phyloP scores from a whole-genome alignment of 1,140 invertebrate genomes.

The Panagrolaimus sp. region DNA sequence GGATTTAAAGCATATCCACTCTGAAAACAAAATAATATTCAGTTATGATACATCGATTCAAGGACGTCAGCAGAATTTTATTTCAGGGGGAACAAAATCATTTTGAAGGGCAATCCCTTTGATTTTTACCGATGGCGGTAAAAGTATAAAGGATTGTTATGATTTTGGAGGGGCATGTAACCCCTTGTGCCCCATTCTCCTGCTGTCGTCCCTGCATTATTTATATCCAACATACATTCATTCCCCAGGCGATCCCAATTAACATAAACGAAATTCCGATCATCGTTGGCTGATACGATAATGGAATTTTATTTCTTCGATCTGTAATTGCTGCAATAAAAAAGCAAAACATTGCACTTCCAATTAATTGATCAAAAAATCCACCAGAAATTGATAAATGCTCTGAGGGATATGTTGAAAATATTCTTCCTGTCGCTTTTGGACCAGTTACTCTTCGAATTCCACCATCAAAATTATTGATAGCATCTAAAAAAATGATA shows the following conservation, averaged over 20 bases:
- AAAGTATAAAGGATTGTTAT: too few species aligned
- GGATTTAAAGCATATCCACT: conserved; percentile 65
- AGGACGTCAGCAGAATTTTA: too few species aligned
- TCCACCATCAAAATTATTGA: conserved; percentile 62
- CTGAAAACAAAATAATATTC: too few species aligned
- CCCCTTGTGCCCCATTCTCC: too few species aligned
- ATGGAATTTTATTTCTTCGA: conserved; percentile 62
- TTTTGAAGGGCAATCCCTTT: too few species aligned
- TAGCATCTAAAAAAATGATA: conserved; percentile 46
- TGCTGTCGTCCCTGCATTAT: too few species aligned
- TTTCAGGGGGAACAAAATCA: too few species aligned
- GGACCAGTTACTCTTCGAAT: conserved; percentile 52
- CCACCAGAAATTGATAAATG: conserved; percentile 61
- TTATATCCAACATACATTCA: conserved; percentile 24
- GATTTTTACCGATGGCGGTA: too few species aligned
- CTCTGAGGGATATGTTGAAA: conserved; percentile 65
- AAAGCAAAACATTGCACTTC: conserved; percentile 65
- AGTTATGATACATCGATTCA: too few species aligned
- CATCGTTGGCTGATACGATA: conserved; percentile 60
- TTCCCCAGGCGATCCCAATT: conserved; percentile 64
- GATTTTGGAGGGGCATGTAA: conserved; percentile 62
- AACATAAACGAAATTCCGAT: conserved; percentile 63
- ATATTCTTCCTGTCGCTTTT: conserved; percentile 65
- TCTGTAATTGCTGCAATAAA: conserved; percentile 65
- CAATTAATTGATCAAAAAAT: conserved; percentile 65